These are phyloP conservation scores for Callaeas wilsoni DNA, from an alignment of 2,113 vertebrate species.

Conservation along the genomic window DNA sequence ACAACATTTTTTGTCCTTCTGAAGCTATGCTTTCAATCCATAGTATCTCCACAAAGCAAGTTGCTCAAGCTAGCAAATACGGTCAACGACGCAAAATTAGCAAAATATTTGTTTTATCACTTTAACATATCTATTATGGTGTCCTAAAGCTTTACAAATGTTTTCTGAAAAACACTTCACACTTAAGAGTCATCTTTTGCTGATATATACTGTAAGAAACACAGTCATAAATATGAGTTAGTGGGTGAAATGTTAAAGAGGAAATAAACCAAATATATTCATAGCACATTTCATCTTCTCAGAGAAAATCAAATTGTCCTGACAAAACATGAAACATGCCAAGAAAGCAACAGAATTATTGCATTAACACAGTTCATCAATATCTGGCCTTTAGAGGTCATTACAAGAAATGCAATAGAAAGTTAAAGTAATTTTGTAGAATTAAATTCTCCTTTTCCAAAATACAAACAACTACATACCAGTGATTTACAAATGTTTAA, in stretches of 20 bases:
- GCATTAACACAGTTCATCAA: not conserved
- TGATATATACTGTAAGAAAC: not conserved
- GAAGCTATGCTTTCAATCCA: not conserved
- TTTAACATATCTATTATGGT: not conserved
- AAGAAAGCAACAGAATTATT: not conserved
- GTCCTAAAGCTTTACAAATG: not conserved
- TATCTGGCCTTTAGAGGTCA: not conserved
- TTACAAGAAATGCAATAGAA: not conserved
- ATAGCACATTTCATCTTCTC: not conserved
- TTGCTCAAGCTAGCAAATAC: not conserved
- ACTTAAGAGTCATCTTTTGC: not conserved
- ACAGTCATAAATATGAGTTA: not conserved
- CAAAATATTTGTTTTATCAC: not conserved
- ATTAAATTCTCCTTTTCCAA: not conserved
- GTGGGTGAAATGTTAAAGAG: not conserved
- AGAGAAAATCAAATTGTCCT: not conserved
- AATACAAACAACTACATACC: not conserved
- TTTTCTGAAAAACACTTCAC: not conserved
- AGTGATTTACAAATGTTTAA: not conserved
- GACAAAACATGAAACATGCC: not conserved
- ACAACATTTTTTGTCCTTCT: not conserved
- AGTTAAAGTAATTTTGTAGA: not conserved
- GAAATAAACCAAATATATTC: not conserved
- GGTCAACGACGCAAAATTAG: not conserved
- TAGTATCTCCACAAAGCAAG: not conserved